A percentile compares a stretch with the other conserved stretches of the same genome.
phyloP scores from a whole-genome alignment of 2,888 invertebrate species.

The Cataglyphis albicans region DNA sequence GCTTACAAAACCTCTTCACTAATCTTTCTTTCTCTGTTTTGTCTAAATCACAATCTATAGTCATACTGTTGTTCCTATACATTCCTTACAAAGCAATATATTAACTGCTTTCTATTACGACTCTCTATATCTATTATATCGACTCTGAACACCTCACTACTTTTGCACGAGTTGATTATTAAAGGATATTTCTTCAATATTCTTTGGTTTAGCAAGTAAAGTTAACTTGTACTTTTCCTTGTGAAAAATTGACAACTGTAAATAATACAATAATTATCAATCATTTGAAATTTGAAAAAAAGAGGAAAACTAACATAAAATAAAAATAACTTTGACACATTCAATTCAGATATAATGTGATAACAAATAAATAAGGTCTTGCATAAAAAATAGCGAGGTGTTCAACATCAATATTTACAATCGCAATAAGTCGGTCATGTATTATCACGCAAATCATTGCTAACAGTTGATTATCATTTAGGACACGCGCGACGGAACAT shows the following conservation, averaged over 20 bases:
- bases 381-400: background rate
- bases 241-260: background rate
- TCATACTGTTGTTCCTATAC: too few species aligned
- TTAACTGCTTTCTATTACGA: background rate
- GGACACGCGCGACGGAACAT: background rate
- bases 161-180: background rate
- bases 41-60: background rate
- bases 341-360: background rate
- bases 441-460: background rate
- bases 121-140: too few species aligned
- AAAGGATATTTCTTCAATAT: background rate
- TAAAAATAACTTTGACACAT: constrained; percentile 8
- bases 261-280: background rate
- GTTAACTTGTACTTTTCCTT: background rate
- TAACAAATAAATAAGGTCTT: background rate
- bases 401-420: background rate
- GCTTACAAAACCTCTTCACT: background rate
- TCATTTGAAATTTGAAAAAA: background rate
- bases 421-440: constrained; percentile 9
- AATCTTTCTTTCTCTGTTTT: background rate
- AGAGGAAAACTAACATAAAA: background rate
- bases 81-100: background rate
- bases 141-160: constrained; percentile 25
- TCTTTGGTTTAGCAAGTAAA: background rate
- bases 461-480: background rate